These are phyloP conservation scores for Laticauda colubrina DNA, from an alignment of 2,113 vertebrate genomes.

Conservation along the genomic window DNA sequence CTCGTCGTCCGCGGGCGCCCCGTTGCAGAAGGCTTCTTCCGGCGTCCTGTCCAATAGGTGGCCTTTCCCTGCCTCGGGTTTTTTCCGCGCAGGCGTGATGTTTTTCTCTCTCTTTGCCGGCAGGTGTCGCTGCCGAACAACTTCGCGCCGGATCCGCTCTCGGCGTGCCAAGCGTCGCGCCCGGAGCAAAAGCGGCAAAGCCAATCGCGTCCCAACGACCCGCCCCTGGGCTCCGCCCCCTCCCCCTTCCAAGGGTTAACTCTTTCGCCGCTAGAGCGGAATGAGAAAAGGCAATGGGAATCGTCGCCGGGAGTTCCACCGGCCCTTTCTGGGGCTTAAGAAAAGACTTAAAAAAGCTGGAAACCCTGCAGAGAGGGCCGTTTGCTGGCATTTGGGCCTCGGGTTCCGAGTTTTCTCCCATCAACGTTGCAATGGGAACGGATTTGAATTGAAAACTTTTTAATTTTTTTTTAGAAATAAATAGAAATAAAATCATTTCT, in stretches of 20 bases:
- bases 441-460: neutral
- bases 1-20: neutral
- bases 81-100: neutral
- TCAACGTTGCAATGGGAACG: neutral
- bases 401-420: neutral
- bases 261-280: neutral
- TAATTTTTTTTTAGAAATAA: no score
- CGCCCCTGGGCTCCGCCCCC: neutral
- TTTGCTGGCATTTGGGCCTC: neutral
- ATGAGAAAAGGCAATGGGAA: neutral
- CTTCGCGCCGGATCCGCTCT: neutral
- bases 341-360: neutral
- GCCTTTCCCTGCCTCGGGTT: neutral
- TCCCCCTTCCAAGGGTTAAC: neutral
- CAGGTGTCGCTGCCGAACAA: neutral
- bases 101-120: neutral
- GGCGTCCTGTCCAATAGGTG: fast-evolving
- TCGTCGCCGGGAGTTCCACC: neutral
- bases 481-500: neutral
- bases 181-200: neutral
- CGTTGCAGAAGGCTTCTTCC: neutral
- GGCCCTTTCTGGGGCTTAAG: neutral
- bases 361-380: neutral
- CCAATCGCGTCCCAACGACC: neutral
- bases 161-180: neutral